phyloP scores from a whole-genome alignment of 2,888 invertebrate genomes.

The Synergus laeviventris region DNA sequence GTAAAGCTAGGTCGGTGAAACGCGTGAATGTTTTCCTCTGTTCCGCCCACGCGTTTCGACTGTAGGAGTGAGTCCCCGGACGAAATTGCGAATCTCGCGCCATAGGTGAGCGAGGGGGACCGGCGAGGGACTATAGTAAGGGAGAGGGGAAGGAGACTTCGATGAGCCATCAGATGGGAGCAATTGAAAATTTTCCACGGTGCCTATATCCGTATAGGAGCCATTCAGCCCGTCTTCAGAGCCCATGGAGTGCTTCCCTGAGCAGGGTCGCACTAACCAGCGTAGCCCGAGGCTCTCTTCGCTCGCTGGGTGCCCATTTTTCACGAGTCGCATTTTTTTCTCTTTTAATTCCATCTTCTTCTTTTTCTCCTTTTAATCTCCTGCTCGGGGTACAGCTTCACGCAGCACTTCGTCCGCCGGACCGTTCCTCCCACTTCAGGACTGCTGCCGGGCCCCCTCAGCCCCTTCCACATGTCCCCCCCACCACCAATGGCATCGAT shows the following conservation, averaged over 20 bases:
- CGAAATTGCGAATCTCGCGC: slow-evolving; percentile 46
- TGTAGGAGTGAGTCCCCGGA: slow-evolving; percentile 45
- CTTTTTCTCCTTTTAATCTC: slow-evolving; percentile 68
- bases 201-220: slow-evolving; percentile 47
- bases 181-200: slow-evolving; percentile 68
- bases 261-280: slow-evolving; percentile 70
- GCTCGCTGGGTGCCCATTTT: slow-evolving; percentile 73
- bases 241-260: slow-evolving; percentile 65
- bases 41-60: slow-evolving; percentile 49
- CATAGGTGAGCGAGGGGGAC: slow-evolving; percentile 39
- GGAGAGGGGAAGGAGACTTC: slow-evolving; percentile 29
- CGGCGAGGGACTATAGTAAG: slow-evolving; percentile 19
- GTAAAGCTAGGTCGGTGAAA: slow-evolving; percentile 16
- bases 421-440: slow-evolving; percentile 54
- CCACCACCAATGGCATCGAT: slow-evolving; percentile 42
- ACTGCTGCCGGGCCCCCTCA: slow-evolving; percentile 40
- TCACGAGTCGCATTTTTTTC: slow-evolving; percentile 64
- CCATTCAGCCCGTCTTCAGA: slow-evolving; percentile 41
- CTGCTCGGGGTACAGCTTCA: slow-evolving; percentile 50
- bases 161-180: slow-evolving; percentile 47
- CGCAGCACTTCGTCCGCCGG: slow-evolving; percentile 44
- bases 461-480: slow-evolving; percentile 42
- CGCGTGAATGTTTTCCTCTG: slow-evolving; percentile 44
- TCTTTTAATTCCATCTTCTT: slow-evolving; percentile 64
- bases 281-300: slow-evolving; percentile 70